Evolutionary conservation across 1,140 invertebrate genomes (phyloP).

Genomic region (Zaprionus ornatus): DNA sequence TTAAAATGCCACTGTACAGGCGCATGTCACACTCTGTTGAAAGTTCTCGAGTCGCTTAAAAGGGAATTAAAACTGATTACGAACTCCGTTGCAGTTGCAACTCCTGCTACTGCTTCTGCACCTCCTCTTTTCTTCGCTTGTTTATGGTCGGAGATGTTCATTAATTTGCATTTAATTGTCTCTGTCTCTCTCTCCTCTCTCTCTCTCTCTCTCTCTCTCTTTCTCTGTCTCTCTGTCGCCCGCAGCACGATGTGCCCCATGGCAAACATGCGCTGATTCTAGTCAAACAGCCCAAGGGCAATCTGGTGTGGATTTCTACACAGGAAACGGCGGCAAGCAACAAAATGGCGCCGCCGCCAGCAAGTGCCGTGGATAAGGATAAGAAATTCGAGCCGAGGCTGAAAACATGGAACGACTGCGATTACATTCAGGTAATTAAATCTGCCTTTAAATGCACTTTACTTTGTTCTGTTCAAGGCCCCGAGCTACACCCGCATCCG

Average conservation of each 20-base stretch:
- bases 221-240: neutral
- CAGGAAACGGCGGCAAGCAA: slow-evolving; percentile 84
- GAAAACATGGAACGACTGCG: slow-evolving; percentile 92
- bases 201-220: slow-evolving; percentile 15
- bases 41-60: slow-evolving; percentile 2
- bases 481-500: slow-evolving; percentile 20
- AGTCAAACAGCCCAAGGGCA: slow-evolving; percentile 92
- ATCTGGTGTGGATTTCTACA: slow-evolving; percentile 91
- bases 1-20: neutral
- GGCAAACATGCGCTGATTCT: slow-evolving; percentile 93
- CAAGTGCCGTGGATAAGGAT: slow-evolving; percentile 80
- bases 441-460: slow-evolving; percentile 68
- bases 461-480: slow-evolving; percentile 20
- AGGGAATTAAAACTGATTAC: slow-evolving; percentile 3
- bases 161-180: slow-evolving; percentile 77
- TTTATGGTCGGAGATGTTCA: slow-evolving; percentile 45
- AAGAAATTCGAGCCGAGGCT: slow-evolving; percentile 85
- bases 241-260: slow-evolving; percentile 90
- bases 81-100: neutral
- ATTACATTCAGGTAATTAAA: slow-evolving; percentile 89
- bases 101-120: neutral
- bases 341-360: slow-evolving; percentile 62
- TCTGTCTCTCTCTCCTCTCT: slow-evolving; percentile 30
- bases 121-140: neutral
- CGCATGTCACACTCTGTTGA: neutral